Evolutionary conservation across 2,797 vertebrate species (phyloP).

Genomic region (Spondyliosoma cantharus): DNA sequence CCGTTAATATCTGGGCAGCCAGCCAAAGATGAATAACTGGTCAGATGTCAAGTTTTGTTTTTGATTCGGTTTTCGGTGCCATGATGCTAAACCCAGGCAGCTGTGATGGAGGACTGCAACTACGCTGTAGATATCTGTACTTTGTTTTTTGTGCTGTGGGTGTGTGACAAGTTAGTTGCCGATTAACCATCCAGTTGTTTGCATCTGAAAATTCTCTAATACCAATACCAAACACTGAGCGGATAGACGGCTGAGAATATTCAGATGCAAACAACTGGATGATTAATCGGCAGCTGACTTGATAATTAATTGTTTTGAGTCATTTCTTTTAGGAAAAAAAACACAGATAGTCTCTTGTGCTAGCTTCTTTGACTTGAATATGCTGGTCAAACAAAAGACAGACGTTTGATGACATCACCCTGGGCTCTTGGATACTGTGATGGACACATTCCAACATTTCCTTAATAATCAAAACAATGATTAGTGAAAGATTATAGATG

Average conservation of each 20-base stretch:
- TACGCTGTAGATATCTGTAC: neutral
- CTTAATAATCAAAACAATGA: neutral
- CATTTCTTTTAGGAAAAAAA: too few species aligned
- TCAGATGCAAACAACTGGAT: neutral
- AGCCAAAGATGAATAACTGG: constrained; percentile 13
- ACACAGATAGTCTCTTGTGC: neutral
- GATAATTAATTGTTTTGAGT: too few species aligned
- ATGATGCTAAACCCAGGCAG: neutral
- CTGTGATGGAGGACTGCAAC: neutral
- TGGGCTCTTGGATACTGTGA: neutral
- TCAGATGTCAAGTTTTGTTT: constrained; percentile 11
- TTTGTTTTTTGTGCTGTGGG: too few species aligned
- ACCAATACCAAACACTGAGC: neutral
- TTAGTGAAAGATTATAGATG: too few species aligned
- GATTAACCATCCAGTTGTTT: too few species aligned
- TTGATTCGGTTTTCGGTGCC: neutral
- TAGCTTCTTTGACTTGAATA: neutral
- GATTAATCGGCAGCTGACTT: too few species aligned
- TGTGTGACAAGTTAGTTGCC: too few species aligned
- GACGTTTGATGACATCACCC: neutral
- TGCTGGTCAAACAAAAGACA: neutral
- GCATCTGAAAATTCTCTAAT: too few species aligned
- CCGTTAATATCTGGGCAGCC: constrained; percentile 1
- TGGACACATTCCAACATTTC: too few species aligned
- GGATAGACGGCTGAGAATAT: too few species aligned